phyloP scores from a whole-genome alignment of 2,888 invertebrate genomes.

The Lampropteryx suffumata region DNA sequence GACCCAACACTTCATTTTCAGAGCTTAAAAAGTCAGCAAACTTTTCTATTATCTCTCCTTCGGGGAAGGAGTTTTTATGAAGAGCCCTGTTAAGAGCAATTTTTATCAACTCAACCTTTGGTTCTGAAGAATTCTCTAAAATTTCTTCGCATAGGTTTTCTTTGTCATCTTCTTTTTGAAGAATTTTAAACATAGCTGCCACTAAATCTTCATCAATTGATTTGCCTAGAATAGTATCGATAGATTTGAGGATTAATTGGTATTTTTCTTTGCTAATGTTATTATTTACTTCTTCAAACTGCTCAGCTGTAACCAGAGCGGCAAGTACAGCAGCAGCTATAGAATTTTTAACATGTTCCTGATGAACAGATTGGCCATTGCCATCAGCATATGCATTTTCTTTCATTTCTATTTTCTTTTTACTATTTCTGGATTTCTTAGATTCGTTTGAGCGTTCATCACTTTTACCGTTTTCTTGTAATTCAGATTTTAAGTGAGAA shows the following conservation, averaged over 20 bases:
- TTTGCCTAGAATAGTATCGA: slow-evolving; percentile 76
- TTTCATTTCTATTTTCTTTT: slow-evolving; percentile 54
- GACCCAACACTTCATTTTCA: slow-evolving; percentile 83
- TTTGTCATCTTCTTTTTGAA: slow-evolving; percentile 78
- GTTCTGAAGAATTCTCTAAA: slow-evolving; percentile 76
- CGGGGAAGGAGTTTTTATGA: slow-evolving; percentile 72
- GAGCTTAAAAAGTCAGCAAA: slow-evolving; percentile 85
- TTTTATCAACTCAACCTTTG: slow-evolving; percentile 85
- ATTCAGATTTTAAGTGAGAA: slow-evolving; percentile 70
- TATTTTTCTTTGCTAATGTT: slow-evolving; percentile 78
- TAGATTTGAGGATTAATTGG: slow-evolving; percentile 76
- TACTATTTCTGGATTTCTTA: slow-evolving; percentile 59
- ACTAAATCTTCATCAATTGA: slow-evolving; percentile 75
- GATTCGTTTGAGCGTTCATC: slow-evolving; percentile 47
- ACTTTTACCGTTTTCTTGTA: slow-evolving; percentile 55
- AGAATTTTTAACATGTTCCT: slow-evolving; percentile 79
- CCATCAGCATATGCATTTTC: slow-evolving; percentile 44
- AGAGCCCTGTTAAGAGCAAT: slow-evolving; percentile 77
- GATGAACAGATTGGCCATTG: slow-evolving; percentile 62
- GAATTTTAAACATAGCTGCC: slow-evolving; percentile 73
- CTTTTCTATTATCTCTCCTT: slow-evolving; percentile 84
- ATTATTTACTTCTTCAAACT: slow-evolving; percentile 76
- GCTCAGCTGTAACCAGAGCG: slow-evolving; percentile 77
- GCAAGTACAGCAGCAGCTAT: slow-evolving; percentile 79
- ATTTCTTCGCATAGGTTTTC: slow-evolving; percentile 75